Evolutionary conservation across 2,888 invertebrate species (phyloP), one percentile per base, ranked within the genome.

Genomic region (Lithophane ornitopus): DNA sequence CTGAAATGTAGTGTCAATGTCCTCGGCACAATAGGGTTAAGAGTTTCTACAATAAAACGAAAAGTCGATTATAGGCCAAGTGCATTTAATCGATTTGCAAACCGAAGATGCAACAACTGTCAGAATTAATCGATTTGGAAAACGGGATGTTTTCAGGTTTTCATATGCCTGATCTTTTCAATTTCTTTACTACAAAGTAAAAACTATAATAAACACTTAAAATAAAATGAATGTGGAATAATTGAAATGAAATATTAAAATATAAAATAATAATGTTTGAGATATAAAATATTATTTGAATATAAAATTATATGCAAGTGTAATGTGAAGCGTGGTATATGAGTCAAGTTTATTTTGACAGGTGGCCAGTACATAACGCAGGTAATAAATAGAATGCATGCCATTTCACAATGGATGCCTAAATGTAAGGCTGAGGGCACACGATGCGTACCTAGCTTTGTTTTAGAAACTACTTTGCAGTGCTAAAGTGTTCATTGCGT

Each of bases 271-370:
- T n/a, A n/a, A n/a, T n/a, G n/a, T n/a, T n/a, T n/a, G n/a, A n/a
- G n/a, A n/a, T n/a, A n/a, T n/a, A n/a, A n/a, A n/a, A n/a, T n/a
- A n/a, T n/a, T 63, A 58, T 70, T 59, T 56, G 49, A 73, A 54
- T 26, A 46, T 75, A 62, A 63, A 71, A 74, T 74, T 66, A 70
- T 67, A 70, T 72, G 56, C 72, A 70, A 61, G 11, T n/a, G 61
- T 14, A 52, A 46, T 67, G 58, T 71, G 73, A 74, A 68, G 80
- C 80, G 80, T 74, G 58, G 28, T 79, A 73, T 73, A 70, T 69
- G 72, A 80, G 70, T 77, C 68, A 72, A 84, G 78, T 82, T 75
- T 85, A 85, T 85, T 85, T 85, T 76, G 61, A 70, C 76, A 82
- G 73, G 62, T 75, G 67, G 70, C 73, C 28, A 44, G 65, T 73